Base-by-base conservation (phyloP, 2,113 vertebrate genomes). In the Labrus mixtus region DNA sequence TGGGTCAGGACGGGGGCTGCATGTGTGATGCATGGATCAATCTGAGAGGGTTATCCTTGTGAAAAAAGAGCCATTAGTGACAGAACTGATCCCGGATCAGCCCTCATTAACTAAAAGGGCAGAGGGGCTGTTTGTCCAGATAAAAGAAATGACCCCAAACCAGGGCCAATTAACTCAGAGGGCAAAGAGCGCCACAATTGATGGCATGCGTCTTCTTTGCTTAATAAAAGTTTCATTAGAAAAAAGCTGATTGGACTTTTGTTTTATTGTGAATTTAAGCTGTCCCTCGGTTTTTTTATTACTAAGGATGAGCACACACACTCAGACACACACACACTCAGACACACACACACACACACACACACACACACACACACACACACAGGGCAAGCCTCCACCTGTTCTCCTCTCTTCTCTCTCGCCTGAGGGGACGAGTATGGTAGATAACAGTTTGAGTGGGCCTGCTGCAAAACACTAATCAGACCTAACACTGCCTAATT, bases 401-500 rank as follows among this genome's bases (percentile, higher is more conserved):
- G 91, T 92, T 91, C 88, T 88, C 70, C 58, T 83, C 73, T 76
- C 74, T 70, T 73, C 71, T 87, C 76, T 81, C 77, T 85, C 7
- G 90, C 92, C 92, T 84, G 87, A 86, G 89, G 92, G 90, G 81
- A 91, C 84, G 77, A 78, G 85, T 76, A 83, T 90, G 90, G 90
- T 89, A 87, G 91, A 92, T 91, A 90, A 92, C 89, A 91, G 87
- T 92, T 90, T 91, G 90, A 92, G 96, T 94, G 96, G 95, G 95
- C 95, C 96, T 87, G 76, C 90, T 92, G 89, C 90, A 92, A 91
- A 93, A 91, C 91, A 91, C 89, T 91, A 92, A 92, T 93, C 96
- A 97, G 97, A 97, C 96, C 96, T 96, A 96, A 96, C 96, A 96
- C 90, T 96, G 96, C 94, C 96, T 97, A 97, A 98, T 98, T 98